Evolutionary conservation across 2,797 vertebrate genomes (phyloP).

Genomic region (Prionace glauca): DNA sequence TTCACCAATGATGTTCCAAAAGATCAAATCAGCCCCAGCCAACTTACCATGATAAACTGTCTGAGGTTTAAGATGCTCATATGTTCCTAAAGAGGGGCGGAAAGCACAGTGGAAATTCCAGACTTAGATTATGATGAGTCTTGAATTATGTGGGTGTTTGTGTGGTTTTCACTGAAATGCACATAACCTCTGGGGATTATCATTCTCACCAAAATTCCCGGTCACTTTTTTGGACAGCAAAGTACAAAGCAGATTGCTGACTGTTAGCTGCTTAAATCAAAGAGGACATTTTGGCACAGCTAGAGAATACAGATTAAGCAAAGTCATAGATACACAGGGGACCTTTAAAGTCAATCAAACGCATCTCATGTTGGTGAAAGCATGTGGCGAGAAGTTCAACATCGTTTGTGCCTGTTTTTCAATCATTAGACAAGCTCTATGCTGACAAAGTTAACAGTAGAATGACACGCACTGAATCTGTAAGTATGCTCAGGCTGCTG

Average conservation of each 20-base stretch:
- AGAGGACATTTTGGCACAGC: neutral
- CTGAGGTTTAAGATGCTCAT: neutral
- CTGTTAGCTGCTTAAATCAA: neutral
- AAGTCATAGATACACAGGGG: neutral
- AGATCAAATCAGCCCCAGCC: neutral
- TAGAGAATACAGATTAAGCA: neutral
- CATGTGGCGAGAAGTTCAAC: neutral
- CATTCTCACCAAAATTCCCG: conserved; percentile 20
- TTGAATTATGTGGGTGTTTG: neutral
- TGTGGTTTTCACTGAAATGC: conserved; percentile 25
- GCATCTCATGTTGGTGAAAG: neutral
- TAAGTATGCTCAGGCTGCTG: neutral
- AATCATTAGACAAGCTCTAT: neutral
- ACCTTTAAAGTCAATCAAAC: neutral
- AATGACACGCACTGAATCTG: neutral
- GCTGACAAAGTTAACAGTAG: neutral
- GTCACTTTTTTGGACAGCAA: conserved; percentile 16
- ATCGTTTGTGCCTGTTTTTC: neutral
- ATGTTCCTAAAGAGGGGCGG: neutral
- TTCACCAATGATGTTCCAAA: neutral
- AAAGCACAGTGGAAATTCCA: neutral
- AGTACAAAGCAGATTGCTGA: neutral
- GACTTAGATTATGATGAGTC: neutral
- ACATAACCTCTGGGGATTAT: neutral
- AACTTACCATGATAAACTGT: neutral